Evolutionary conservation across 1,140 invertebrate genomes (phyloP).

Genomic region (Panagrolaimus sp.): DNA sequence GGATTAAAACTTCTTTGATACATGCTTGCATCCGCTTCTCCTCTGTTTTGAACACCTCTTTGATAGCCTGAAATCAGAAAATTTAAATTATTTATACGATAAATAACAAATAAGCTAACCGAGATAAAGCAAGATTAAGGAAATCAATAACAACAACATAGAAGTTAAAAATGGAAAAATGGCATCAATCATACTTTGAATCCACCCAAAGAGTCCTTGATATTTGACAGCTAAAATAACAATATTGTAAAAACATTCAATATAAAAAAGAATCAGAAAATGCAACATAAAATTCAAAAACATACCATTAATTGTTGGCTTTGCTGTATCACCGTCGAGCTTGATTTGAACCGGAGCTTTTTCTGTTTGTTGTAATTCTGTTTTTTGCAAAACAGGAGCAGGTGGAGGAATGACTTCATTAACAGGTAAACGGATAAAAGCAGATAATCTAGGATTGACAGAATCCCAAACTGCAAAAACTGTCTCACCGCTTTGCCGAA

Average conservation of each 20-base stretch:
- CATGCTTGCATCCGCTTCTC: not conserved
- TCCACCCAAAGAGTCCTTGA: not conserved
- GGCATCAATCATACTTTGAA: not conserved
- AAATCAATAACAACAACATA: not conserved
- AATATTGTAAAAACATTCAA: not conserved
- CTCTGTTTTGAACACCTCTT: no score
- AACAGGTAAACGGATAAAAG: not conserved
- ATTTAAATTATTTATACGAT: no score
- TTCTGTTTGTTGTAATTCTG: no score
- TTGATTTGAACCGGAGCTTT: not conserved
- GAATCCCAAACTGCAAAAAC: not conserved
- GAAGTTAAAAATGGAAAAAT: constrained; percentile 5
- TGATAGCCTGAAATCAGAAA: no score
- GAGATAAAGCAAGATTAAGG: not conserved
- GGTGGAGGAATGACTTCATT: not conserved
- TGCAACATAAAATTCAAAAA: not conserved
- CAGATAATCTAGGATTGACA: not conserved
- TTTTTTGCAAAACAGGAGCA: no score
- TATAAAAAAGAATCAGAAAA: not conserved
- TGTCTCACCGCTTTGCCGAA: not conserved
- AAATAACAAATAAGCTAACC: not conserved
- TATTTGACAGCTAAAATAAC: not conserved
- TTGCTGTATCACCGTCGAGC: not conserved
- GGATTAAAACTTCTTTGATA: not conserved
- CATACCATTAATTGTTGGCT: not conserved